Conservation (phyloP, 2,797 vertebrate species). For the Myoxocephalus aenaeus region DNA sequence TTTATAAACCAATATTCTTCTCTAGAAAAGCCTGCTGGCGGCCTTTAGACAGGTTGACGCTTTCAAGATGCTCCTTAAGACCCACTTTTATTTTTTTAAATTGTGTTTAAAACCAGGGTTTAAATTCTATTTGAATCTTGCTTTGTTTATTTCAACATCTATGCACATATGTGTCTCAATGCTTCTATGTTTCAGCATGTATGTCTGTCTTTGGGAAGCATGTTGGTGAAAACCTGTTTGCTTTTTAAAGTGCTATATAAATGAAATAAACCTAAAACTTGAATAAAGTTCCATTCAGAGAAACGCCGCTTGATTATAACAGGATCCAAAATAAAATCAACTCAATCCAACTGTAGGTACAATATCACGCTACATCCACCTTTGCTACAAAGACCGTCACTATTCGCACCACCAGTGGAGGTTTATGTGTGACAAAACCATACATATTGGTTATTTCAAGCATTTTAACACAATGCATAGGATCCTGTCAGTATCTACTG, state of each 20-base stretch:
- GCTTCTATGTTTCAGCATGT: background rate
- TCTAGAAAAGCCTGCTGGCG: too few species aligned
- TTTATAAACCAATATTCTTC: too few species aligned
- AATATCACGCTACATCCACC: background rate
- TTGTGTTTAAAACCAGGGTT: background rate
- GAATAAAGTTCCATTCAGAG: too few species aligned
- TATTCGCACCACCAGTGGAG: background rate
- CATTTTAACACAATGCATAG: background rate
- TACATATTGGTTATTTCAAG: background rate
- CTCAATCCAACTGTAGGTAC: background rate
- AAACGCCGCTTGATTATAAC: conserved; percentile 1
- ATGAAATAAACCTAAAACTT: background rate
- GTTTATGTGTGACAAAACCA: background rate
- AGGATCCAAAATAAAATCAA: background rate
- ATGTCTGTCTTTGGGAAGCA: background rate
- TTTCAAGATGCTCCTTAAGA: background rate
- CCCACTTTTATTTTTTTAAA: background rate
- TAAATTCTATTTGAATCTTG: background rate
- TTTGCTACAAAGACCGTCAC: background rate
- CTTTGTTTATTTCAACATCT: background rate
- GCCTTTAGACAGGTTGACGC: background rate
- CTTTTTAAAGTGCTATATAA: background rate
- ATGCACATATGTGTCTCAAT: background rate
- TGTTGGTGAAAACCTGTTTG: background rate
- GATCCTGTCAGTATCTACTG: background rate